These are phyloP conservation scores for Phoxinus phoxinus DNA, from an alignment of 2,113 vertebrate species.

Conservation along the genomic window DNA sequence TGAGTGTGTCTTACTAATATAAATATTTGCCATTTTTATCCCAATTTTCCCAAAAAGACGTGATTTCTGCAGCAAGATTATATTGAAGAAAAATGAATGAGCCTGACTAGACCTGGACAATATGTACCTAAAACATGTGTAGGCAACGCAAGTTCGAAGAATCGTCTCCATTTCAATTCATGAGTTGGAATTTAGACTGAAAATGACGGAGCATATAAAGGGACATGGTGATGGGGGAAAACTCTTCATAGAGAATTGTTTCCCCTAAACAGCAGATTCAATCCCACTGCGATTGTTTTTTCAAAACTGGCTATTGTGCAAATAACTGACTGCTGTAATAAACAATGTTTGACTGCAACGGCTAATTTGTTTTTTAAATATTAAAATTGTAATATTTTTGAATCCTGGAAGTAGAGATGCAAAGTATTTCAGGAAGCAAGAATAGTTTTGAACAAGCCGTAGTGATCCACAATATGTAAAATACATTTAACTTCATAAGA, in stretches of 20 bases:
- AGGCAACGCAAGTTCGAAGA: background rate
- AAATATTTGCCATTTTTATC: background rate
- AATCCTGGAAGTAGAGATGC: background rate
- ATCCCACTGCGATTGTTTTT: background rate
- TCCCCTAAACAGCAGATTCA: background rate
- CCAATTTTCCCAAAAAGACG: background rate
- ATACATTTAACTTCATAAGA: background rate
- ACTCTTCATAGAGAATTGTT: background rate
- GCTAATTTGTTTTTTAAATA: background rate
- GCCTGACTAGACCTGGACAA: background rate
- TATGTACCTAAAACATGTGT: background rate
- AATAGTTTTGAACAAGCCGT: background rate
- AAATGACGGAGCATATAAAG: background rate
- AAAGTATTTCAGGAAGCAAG: background rate
- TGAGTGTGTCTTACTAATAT: background rate
- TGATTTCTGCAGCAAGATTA: background rate
- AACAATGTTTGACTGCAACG: background rate
- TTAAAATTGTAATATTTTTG: too few relatives aligned
- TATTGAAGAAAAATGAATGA: background rate
- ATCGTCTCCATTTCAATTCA: background rate
- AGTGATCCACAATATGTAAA: background rate
- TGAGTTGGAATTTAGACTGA: background rate
- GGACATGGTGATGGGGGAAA: background rate
- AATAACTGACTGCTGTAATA: slow-evolving; percentile 3
- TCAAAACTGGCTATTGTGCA: background rate